Base-by-base conservation (phyloP, 2,888 invertebrate genomes). In the Andrena bicolor region DNA sequence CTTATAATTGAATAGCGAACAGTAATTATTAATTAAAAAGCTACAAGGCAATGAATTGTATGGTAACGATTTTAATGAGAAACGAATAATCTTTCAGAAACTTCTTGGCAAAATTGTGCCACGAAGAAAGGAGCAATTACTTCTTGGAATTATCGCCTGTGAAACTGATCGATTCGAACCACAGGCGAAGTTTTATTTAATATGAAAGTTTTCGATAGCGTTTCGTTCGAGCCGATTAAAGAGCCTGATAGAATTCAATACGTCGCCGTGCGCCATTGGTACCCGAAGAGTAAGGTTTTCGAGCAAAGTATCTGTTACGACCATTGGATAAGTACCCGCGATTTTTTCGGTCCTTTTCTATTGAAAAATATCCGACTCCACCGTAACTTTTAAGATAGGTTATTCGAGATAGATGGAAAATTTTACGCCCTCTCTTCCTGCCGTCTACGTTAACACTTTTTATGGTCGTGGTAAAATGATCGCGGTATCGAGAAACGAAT, bases 251-350 rank as follows among this genome's bases (percentile, higher is more conserved):
- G 51, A 51, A 66, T 61, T 65, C 77, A 32, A 72, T 77, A 53
- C 72, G 51, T 58, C 10, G 60, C 41, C 41, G 13, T 16, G 41
- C 20, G 32, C 60, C 30, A 60, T 51, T 28, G 20, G 20, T 77
- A 77, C 61, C 26, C 65, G 65, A 61, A 66, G 53, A 16, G 23
- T 23, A 58, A 72, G 51, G 13, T 72, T 72, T 77, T 35, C 60
- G 20, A 51, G 61, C 28, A 41, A 70, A 64, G 64, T 71, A 56
- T 58, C 56, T 56, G 56, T 72, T 65, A 61, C 49, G 16, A 28
- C 23, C 60, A 32, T 13, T 58, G 60, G 20, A 41, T 56, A 65
- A 49, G 30, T 23, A n/a, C 23, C 49, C 13, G 4, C 48, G 23
- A n/a, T 53, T n/a, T 56, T 48, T 32, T 23, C n/a, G 8, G 28